These are phyloP conservation scores for Lophius americanus DNA, from an alignment of 2,797 vertebrate genomes.

Conservation along the genomic window DNA sequence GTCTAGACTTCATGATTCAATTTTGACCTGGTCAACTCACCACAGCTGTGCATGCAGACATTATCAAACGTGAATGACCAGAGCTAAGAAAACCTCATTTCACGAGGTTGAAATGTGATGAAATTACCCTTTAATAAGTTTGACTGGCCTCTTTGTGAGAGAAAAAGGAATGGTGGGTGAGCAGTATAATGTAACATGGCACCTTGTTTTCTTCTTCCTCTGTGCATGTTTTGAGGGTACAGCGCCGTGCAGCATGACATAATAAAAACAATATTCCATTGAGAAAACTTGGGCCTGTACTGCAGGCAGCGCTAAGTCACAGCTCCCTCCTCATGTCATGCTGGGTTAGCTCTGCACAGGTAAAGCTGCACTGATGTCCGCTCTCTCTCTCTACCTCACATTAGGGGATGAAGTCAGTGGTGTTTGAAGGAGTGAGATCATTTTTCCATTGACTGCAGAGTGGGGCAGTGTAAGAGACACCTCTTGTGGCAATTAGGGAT, in stretches of 20 bases:
- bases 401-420: slow-evolving; percentile 76
- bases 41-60: no score
- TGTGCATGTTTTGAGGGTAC: not conserved
- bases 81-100: not conserved
- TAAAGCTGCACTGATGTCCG: slow-evolving; percentile 71
- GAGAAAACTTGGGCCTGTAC: slow-evolving; percentile 30
- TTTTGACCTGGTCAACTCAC: not conserved
- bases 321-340: slow-evolving; percentile 35
- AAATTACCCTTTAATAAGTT: not conserved
- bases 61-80: not conserved
- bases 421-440: slow-evolving; percentile 80
- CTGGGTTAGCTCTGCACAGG: slow-evolving; percentile 58
- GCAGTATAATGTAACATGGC: slow-evolving; percentile 12
- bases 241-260: slow-evolving; percentile 38
- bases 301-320: slow-evolving; percentile 24
- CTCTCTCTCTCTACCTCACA: slow-evolving; percentile 48
- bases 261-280: slow-evolving; percentile 52
- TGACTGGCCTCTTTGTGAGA: not conserved
- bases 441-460: slow-evolving; percentile 80
- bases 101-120: not conserved
- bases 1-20: not conserved
- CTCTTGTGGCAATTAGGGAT: slow-evolving; percentile 67
- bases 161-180: not conserved
- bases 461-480: slow-evolving; percentile 79
- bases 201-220: slow-evolving; percentile 33